Conservation (phyloP, 1,140 invertebrate species). For the Lethocerus indicus region DNA sequence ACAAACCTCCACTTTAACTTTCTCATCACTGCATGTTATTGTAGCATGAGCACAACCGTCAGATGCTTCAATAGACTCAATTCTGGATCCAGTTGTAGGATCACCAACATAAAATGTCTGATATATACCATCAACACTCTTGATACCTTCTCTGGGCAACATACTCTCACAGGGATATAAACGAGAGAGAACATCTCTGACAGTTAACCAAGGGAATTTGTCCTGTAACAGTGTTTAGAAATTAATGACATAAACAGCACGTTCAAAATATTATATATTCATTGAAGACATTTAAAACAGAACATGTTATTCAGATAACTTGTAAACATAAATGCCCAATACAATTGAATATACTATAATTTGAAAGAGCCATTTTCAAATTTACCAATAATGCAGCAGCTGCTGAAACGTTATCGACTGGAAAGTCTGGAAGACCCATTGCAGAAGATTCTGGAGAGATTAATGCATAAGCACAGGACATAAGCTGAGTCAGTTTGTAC, state of each 20-base stretch:
- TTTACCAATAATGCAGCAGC: constrained; percentile 58
- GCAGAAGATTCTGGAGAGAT: constrained; percentile 45
- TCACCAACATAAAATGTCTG: constrained; percentile 35
- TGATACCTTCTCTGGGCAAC: constrained; percentile 49
- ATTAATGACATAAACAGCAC: too few relatives aligned
- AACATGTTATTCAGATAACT: too few relatives aligned
- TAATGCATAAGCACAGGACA: constrained; percentile 60
- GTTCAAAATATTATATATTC: too few relatives aligned
- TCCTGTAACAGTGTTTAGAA: too few relatives aligned
- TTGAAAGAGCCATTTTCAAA: too few relatives aligned
- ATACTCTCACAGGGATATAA: constrained; percentile 74
- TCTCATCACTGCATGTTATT: neutral
- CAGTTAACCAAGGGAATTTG: constrained; percentile 39
- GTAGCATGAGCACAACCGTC: neutral
- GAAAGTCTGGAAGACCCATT: constrained; percentile 76
- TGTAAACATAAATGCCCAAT: too few relatives aligned
- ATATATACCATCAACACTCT: constrained; percentile 47
- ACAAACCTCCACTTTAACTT: constrained; percentile 1
- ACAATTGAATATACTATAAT: too few relatives aligned
- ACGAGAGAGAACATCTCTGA: constrained; percentile 47
- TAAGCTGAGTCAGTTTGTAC: constrained; percentile 43
- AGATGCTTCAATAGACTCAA: constrained; percentile 3
- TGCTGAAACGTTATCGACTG: constrained; percentile 58
- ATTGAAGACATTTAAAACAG: too few relatives aligned
- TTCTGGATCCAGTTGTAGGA: neutral